Evolutionary conservation across 2,113 vertebrate genomes (phyloP), one percentile per base, ranked within the genome.

Genomic region (Pseudopipra pipra): DNA sequence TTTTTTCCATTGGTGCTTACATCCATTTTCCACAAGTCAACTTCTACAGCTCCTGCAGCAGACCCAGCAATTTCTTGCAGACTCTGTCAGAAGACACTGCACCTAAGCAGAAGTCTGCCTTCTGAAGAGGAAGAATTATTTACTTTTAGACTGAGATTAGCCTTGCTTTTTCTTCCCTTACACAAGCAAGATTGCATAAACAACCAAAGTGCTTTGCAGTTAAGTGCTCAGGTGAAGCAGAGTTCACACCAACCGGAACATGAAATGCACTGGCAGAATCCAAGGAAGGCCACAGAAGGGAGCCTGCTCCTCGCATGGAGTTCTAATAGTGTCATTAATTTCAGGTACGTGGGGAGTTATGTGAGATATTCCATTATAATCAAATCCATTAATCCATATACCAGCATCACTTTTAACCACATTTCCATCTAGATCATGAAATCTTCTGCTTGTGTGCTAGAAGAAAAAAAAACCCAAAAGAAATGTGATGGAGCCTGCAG

Each of bases 301-400:
- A 5, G 98, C 98, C 35, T 98, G 94, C n/a, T 98, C 98, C 31
- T 98, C 98, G 8, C 99, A 99, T 11, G 63, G 93, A 24, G 98
- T 98, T 89, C 98, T 98, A 77, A 99, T 96, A 30, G 97, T 98
- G 41, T 99, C 98, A 72, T 99, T 99, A 97, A 99, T 98, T 97
- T 99, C 99, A 1, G 99, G 99, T 63, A 99, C 70, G 74, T 98
- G 95, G 20, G 99, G 99, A 9, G 98, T 98, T 97, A 99, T 24
- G 87, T 99, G 98, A 90, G 98, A 98, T 83, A 99, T 98, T 72
- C 98, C 99, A 7, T 98, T 99, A 95, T 98, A 99, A 97, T 99
- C 99, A 85, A 99, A 99, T 66, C 98, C 99, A 98, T 99, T 99
- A 90, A 99, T 98, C 99, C 99, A 99, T 81, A 99, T 98, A 47